These are phyloP conservation scores for Antechinus flavipes DNA, from an alignment of 2,113 vertebrate genomes.

Conservation along the genomic window DNA sequence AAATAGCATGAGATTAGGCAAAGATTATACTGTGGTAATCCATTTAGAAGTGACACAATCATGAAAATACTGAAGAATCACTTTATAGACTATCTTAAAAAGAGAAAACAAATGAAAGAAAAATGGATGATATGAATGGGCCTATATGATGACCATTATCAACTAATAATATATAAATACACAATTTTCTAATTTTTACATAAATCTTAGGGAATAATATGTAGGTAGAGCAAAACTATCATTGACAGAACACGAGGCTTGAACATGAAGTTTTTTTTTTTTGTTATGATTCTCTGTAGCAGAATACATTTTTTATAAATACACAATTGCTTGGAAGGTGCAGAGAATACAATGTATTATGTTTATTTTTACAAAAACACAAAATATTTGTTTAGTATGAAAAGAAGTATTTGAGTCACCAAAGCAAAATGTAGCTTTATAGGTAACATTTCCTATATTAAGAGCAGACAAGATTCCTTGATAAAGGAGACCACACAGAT, in stretches of 20 bases:
- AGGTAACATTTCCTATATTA: neutral
- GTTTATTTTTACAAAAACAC: neutral
- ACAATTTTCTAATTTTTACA: neutral
- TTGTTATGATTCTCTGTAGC: neutral
- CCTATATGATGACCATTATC: neutral
- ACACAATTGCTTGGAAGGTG: neutral
- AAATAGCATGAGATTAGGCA: too few relatives aligned
- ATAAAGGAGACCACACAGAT: neutral
- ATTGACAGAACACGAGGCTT: neutral
- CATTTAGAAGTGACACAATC: too few relatives aligned
- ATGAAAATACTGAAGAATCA: too few relatives aligned
- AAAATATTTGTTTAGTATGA: neutral
- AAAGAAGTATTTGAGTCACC: neutral
- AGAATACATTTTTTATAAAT: neutral
- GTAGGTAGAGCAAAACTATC: neutral
- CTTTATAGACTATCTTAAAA: too few relatives aligned
- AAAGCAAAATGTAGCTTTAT: neutral
- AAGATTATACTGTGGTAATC: too few relatives aligned
- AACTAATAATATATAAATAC: neutral
- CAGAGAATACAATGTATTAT: neutral
- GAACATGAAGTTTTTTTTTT: neutral
- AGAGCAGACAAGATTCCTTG: neutral
- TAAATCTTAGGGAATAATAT: neutral
- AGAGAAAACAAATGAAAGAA: too few relatives aligned
- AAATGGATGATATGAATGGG: too few relatives aligned